These are phyloP conservation scores for Columbina picui DNA, from an alignment of 2,113 vertebrate species.

Conservation along the genomic window DNA sequence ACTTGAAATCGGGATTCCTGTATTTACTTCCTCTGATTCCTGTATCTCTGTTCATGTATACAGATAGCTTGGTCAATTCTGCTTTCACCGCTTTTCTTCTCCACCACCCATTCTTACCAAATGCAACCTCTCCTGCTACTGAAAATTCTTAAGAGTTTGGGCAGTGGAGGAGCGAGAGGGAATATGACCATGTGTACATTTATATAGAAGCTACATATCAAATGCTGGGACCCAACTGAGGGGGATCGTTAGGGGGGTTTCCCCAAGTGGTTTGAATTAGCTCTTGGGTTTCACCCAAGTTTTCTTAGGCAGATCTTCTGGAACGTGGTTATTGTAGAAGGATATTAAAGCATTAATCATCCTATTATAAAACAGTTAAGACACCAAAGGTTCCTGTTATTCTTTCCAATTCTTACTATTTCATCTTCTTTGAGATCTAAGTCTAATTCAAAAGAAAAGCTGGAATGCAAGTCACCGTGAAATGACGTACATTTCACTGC, in stretches of 20 bases:
- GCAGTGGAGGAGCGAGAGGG: background rate
- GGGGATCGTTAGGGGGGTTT: background rate
- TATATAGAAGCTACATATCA: background rate
- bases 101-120: background rate
- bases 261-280: slow-evolving; percentile 52
- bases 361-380: slow-evolving; percentile 13
- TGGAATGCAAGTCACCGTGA: slow-evolving; percentile 31
- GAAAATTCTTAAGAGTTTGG: background rate
- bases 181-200: background rate
- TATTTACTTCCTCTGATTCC: background rate
- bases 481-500: slow-evolving; percentile 51
- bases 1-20: background rate
- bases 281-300: slow-evolving; percentile 54
- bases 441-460: slow-evolving; percentile 17
- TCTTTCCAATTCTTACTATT: slow-evolving; percentile 31
- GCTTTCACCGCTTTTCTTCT: background rate
- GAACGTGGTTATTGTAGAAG: slow-evolving; percentile 31
- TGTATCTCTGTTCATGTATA: background rate
- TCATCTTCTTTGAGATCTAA: slow-evolving; percentile 47
- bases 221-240: background rate
- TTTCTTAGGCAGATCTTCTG: slow-evolving; percentile 34
- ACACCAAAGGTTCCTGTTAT: slow-evolving; percentile 23
- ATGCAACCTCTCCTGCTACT: background rate
- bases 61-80: background rate
- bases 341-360: slow-evolving; percentile 67